Evolutionary conservation across 2,797 vertebrate species (phyloP), one percentile per base, ranked within the genome.

Genomic region (Psittacula echo): DNA sequence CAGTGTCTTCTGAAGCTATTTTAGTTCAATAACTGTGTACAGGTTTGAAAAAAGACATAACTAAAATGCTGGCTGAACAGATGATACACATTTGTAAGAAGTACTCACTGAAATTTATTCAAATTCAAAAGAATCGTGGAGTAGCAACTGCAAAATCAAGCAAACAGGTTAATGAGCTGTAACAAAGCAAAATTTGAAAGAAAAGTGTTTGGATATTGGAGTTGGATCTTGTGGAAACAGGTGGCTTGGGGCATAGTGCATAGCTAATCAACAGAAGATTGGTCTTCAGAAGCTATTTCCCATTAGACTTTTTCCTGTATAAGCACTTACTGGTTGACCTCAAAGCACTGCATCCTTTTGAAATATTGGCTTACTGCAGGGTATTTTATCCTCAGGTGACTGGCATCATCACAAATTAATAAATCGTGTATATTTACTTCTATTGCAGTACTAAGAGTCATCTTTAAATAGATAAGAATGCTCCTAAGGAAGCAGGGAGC

Each of bases 311-410:
- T 78, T 80, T 58, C 68, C 65, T 93, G 70, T 56, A 47, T 87
- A 83, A 95, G 94, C 81, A 91, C n/a, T 94, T 94, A 48, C 2
- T 76, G 60, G 41, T 32, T 90, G 84, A 79, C 87, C 90, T 86
- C 83, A 92, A 80, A 96, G 61, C 62, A 89, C 68, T 83, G 51
- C 48, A 83, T 86, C 78, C 24, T 73, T 91, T 78, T 94, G 91
- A 94, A 94, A 87, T 77, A 85, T 48, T 27, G 67, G 32, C 81
- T 89, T 66, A 32, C 92, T 68, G 44, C 62, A 66, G 86, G 72
- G 30, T 56, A 60, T 75, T 89, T 82, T 65, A 74, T 85, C 37
- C 83, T 64, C 32, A 53, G 84, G 47, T 67, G 60, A 60, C 30
- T 70, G 47, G 5, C 61, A 41, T 51, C 42, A 79, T 90, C 51